Base-by-base conservation (phyloP, 2,888 invertebrate genomes). In the Ormyrus rosae region DNA sequence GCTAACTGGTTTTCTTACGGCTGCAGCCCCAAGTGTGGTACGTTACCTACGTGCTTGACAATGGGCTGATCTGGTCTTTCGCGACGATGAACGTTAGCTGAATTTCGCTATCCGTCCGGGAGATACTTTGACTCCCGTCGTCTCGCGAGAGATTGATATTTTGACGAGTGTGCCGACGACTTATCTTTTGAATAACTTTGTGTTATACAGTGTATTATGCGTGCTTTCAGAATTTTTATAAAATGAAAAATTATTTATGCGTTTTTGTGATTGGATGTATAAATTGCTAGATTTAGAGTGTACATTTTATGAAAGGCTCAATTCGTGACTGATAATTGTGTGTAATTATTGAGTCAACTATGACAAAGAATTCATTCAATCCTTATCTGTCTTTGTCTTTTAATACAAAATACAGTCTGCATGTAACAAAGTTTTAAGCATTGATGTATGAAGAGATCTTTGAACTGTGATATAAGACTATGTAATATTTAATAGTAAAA, bases 341-440 rank as follows among this genome's bases (percentile, higher is more conserved):
- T 65, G 65, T 74, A 74, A 74, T 65, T 19, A 64, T 74, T 74
- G 74, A 74, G 19, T 65, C 74, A 74, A 74, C 65, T 11, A 74
- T 34, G 74, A 78, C 65, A 78, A 78, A 70, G 70, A 65, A 58
- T 64, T 55, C 58, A 78, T 78, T 71, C 64, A 78, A 46, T 74
- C 65, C 34, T 34, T 11, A 63, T 11, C 50, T 19, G 19, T 61
- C 69, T 77, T 77, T 61, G 53, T 70, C 13, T 58, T 69, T 6
- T 46, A 63, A 67, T 48, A 58, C 48, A 75, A 73, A 9, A 46
- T 64, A 3, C 34, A 34, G 10, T 51, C 50, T 46, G 46, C 50
- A 58, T 75, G 56, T 69, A 55, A 56, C 10, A 58, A 67, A 11
- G 34, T 63, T 2, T 61, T 64, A 7, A 13, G 6, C 10, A 48